Evolutionary conservation across 2,888 invertebrate genomes (phyloP), one percentile per base, ranked within the genome.

Genomic region (Cheilosia grossa): DNA sequence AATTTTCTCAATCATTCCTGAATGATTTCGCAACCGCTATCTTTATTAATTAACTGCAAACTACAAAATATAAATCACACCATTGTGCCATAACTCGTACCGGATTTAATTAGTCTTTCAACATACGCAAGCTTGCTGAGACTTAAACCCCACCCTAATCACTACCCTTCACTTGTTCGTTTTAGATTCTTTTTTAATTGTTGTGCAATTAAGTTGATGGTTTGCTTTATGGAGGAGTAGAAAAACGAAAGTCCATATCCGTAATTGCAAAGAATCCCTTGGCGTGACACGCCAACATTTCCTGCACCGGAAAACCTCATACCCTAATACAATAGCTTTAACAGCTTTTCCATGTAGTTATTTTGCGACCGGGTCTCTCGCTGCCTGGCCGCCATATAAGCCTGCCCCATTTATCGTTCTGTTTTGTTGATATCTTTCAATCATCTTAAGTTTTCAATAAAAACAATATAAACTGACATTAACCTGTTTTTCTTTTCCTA

Each of bases 401-500:
- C 56, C 59, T 37, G n/a, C 10, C 40, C 54, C 40, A 40, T 56
- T 9, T 21, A 24, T 24, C 30, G 4, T 61, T 49, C 2, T 24
- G n/a, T 30, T 54, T 47, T 21, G 15, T 27, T 63, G 42, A 24
- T 53, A 61, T 33, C 17, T 15, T 61, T 59, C 44, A 59, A 69
- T 59, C 53, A 56, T 64, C 24, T 33, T 47, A 33, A 5, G 21
- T 53, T 51, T 42, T 30, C 19, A 37, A 30, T 49, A 7, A 64
- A 33, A 49, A 30, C 5, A 67, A 53, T 24, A 27, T 27, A 42
- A 67, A 51, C 51, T 24, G 13, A 24, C 4, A 51, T 21, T 24
- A 21, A 24, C 24, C 13, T 4, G 64, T 37, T 61, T 56, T 54
- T 59, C 58, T 80, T 15, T 87, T 78, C 33, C 75, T 86, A 92